Evolutionary conservation across 2,113 vertebrate genomes (phyloP).

Genomic region (Raphicerus campestris): DNA sequence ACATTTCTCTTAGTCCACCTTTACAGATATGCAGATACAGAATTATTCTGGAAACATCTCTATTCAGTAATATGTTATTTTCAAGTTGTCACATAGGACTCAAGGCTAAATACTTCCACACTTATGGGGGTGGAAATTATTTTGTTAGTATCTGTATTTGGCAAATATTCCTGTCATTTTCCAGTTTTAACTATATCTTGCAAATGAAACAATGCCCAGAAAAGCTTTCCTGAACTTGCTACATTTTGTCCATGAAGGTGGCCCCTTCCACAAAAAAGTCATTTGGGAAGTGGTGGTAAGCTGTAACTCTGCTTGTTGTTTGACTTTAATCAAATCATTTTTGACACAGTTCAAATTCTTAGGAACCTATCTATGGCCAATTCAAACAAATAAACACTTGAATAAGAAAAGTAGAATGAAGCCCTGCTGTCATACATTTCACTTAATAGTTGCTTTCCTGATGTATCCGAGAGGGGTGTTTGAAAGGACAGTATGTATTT

Average conservation of each 20-base stretch:
- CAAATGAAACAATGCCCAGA: neutral
- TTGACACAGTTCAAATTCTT: constrained; percentile 57
- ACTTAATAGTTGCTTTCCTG: constrained; percentile 66
- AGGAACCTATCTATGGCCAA: constrained; percentile 43
- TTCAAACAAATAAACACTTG: constrained; percentile 66
- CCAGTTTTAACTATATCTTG: neutral
- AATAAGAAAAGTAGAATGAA: constrained; percentile 59
- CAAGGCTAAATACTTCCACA: neutral
- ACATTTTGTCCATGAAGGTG: neutral
- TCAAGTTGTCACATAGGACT: neutral
- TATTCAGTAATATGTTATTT: neutral
- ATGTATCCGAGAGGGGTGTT: constrained; percentile 43
- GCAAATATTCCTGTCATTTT: neutral
- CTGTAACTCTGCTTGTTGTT: constrained; percentile 23
- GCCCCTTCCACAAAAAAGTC: neutral
- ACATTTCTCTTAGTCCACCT: neutral
- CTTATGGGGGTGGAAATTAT: neutral
- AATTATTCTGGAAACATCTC: neutral
- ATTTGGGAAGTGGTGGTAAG: constrained; percentile 22
- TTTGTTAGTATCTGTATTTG: neutral
- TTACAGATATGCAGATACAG: neutral
- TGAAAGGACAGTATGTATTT: constrained; percentile 68
- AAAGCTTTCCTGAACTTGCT: neutral
- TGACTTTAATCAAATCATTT: constrained; percentile 64
- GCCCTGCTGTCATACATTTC: constrained; percentile 60